Evolutionary conservation across 2,888 invertebrate species (phyloP), one percentile per base, ranked within the genome.

Genomic region (Fragum fragum): DNA sequence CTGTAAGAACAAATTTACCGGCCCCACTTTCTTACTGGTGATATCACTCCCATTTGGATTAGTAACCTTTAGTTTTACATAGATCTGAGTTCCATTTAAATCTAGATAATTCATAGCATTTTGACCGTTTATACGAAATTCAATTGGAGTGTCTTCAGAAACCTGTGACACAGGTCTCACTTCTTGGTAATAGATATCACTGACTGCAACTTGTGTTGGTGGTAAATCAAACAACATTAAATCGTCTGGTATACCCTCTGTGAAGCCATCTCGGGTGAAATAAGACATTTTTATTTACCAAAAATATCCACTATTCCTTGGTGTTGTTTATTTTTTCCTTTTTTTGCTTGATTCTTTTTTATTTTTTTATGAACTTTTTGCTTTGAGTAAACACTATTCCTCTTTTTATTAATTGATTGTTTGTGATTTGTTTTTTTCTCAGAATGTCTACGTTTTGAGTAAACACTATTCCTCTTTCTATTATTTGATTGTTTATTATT

Each of bases 181-280:
- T 59, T 79, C 77, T 76, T 85, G 79, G 66, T 26, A 79, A 73
- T 81, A 82, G 5, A 75, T 61, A 39, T 82, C n/a, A n/a, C n/a
- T n/a, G n/a, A n/a, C n/a, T n/a, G n/a, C n/a, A n/a, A n/a, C n/a
- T n/a, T n/a, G n/a, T 75, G 77, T 82, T 14, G 81, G 73, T 59
- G 79, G 82, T 79, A 85, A 76, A 72, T 79, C 79, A 74, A 85
- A 85, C 52, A 82, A 63, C 1, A 63, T 39, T 36, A 85, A 74
- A 16, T 85, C 69, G 14, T 76, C 57, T 14, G 79, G 79, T 11
- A 80, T 32, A 57, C 76, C 84, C 26, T 84, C 84, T 16, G 72
- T 63, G 79, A 81, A 85, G 21, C 73, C 57, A 14, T 81, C 79
- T 72, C 73, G 52, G 1, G 63, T 55, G 26, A 81, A 74, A 57